Base-by-base conservation (phyloP, 2,797 vertebrate species). In the Simalia tracyae region DNA sequence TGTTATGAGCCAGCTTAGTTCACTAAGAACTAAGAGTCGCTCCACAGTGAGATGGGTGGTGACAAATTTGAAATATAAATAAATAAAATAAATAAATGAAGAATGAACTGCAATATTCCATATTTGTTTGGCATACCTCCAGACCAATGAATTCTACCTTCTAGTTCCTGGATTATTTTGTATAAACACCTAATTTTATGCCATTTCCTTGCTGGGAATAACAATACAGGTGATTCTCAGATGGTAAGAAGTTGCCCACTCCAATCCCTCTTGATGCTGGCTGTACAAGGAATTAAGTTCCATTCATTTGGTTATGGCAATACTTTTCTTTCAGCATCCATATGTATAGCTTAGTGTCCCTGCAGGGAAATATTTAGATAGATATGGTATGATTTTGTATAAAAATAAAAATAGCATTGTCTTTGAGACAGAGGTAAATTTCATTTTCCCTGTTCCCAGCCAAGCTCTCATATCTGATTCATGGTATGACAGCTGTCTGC, bases 401-500 rank as follows among this genome's bases (percentile, higher is more conserved):
- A 9, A 68, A n/a, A 91, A 57, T 91, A 59, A 88, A 86, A 94
- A 95, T 92, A 94, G 90, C 93, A 92, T 94, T 28, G 92, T 94
- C 88, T 92, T 93, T 93, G 84, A 66, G 81, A 57, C 60, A 90
- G 89, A 87, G 90, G 56, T 31, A 61, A 90, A 96, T 91, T 92
- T 89, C 3, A 4, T 84, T 36, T n/a, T 22, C 64, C 90, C 87
- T 93, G 89, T 90, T 91, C 28, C 89, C 57, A 84, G 50, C 56
- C 92, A 31, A 28, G 89, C 89, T 22, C 93, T 46, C 5, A 3
- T 63, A 63, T 88, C 66, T 95, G 95, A 96, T 93, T 96, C 96
- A 94, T 86, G 11, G 95, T 0, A 0, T 95, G 95, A 89, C 95
- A 94, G 94, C 84, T 93, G 95, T 94, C 94, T 96, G 95, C 93